phyloP scores from a whole-genome alignment of 2,888 invertebrate species.

The Amiota communis region DNA sequence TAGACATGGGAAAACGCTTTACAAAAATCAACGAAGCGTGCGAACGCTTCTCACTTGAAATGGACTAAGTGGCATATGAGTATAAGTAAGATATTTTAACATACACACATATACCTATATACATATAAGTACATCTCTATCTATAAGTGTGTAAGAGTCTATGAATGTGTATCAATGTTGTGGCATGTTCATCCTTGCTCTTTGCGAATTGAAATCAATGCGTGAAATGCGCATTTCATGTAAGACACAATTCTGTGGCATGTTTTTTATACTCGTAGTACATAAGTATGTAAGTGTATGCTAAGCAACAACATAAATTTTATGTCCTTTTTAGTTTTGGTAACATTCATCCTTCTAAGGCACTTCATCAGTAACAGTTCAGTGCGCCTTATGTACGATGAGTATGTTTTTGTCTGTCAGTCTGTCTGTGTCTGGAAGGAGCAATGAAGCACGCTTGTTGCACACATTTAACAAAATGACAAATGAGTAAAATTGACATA shows the following conservation, averaged over 20 bases:
- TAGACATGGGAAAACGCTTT: conserved; percentile 27
- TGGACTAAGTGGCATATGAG: not conserved
- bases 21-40: conserved; percentile 21
- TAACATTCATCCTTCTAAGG: conserved; percentile 11
- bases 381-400: conserved; percentile 23
- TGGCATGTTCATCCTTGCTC: conserved; percentile 8
- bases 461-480: conserved; percentile 16
- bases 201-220: conserved; percentile 39
- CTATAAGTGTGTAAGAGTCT: not conserved
- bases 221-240: conserved; percentile 41
- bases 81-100: too few species aligned
- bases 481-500: conserved; percentile 17
- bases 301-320: conserved; percentile 33
- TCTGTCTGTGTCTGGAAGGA: not conserved
- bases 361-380: conserved; percentile 45
- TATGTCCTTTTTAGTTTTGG: conserved; percentile 9
- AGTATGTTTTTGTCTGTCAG: not conserved
- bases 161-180: not conserved
- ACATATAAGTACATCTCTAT: not conserved
- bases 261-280: conserved; percentile 6
- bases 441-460: too few species aligned
- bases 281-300: conserved; percentile 30
- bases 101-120: not conserved
- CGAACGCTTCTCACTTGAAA: conserved; percentile 10
- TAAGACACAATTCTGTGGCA: conserved; percentile 36